phyloP scores from a whole-genome alignment of 2,888 invertebrate species.

The Eucera pruinosa region DNA sequence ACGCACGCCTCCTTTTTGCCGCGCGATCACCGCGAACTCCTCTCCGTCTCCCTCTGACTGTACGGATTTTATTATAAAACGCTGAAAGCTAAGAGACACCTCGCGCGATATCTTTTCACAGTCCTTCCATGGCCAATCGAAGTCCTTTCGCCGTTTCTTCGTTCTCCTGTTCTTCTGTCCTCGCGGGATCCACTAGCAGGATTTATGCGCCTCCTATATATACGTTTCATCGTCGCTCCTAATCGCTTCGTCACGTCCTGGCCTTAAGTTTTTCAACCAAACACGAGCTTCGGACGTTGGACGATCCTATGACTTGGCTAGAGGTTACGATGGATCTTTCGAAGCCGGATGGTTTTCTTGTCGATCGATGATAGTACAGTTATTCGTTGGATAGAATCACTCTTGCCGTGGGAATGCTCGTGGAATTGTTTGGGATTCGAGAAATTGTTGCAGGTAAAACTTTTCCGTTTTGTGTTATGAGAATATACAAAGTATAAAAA shows the following conservation, averaged over 20 bases:
- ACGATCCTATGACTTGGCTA: neutral
- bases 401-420: constrained; percentile 10
- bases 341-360: neutral
- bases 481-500: too few relatives aligned
- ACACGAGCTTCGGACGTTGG: neutral
- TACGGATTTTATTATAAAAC: constrained; percentile 76
- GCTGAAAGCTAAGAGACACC: constrained; percentile 69
- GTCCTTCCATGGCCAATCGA: constrained; percentile 44
- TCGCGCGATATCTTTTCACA: constrained; percentile 71
- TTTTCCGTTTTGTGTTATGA: too few relatives aligned
- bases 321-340: neutral
- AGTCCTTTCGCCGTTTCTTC: constrained; percentile 3
- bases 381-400: neutral
- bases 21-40: constrained; percentile 53
- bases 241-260: constrained; percentile 48
- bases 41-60: too few relatives aligned
- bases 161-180: constrained; percentile 2
- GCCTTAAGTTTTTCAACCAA: constrained; percentile 15
- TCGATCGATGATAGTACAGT: constrained; percentile 1
- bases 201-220: constrained; percentile 58
- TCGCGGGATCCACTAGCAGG: neutral
- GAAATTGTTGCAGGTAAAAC: too few relatives aligned
- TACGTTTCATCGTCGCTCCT: constrained; percentile 33
- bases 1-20: constrained; percentile 59
- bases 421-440: neutral